These are phyloP conservation scores for Caenorhabditis sp. DNA, from an alignment of 2,888 invertebrate genomes.

Conservation along the genomic window DNA sequence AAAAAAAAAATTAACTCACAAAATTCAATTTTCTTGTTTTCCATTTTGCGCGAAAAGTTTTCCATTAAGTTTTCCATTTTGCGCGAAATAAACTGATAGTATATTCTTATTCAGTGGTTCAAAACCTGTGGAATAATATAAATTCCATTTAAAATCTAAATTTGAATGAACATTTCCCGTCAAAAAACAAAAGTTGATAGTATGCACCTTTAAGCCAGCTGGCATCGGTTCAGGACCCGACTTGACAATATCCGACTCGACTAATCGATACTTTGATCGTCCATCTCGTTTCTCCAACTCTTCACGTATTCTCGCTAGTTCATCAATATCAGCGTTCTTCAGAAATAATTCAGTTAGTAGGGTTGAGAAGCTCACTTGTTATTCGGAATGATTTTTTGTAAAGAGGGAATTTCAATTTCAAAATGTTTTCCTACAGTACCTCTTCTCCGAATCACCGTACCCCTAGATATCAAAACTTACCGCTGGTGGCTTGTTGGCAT, in stretches of 20 bases:
- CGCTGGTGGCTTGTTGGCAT: constrained; percentile 60
- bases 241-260: constrained; percentile 65
- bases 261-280: constrained; percentile 55
- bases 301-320: constrained; percentile 39
- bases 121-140: too few species aligned
- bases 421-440: background rate
- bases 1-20: too few species aligned
- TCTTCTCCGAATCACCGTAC: constrained; percentile 14
- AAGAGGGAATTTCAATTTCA: too few species aligned
- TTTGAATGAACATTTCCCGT: too few species aligned
- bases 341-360: constrained; percentile 6
- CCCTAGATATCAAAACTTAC: constrained; percentile 43
- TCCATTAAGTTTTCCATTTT: too few species aligned
- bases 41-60: too few species aligned
- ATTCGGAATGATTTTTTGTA: too few species aligned
- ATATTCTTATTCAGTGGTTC: too few species aligned
- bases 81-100: too few species aligned
- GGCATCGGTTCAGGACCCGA: constrained; percentile 63
- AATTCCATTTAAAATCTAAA: background rate
- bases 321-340: constrained; percentile 68
- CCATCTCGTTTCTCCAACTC: constrained; percentile 58
- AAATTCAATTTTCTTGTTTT: too few species aligned
- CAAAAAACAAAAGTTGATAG: too few species aligned
- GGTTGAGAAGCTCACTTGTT: background rate
- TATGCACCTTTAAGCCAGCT: constrained; percentile 55